A percentile compares a stretch with the other conserved stretches of the same genome.
These are phyloP conservation scores for Caenorhabditis zanzibari DNA, from an alignment of 2,888 invertebrate genomes.

Conservation along the genomic window DNA sequence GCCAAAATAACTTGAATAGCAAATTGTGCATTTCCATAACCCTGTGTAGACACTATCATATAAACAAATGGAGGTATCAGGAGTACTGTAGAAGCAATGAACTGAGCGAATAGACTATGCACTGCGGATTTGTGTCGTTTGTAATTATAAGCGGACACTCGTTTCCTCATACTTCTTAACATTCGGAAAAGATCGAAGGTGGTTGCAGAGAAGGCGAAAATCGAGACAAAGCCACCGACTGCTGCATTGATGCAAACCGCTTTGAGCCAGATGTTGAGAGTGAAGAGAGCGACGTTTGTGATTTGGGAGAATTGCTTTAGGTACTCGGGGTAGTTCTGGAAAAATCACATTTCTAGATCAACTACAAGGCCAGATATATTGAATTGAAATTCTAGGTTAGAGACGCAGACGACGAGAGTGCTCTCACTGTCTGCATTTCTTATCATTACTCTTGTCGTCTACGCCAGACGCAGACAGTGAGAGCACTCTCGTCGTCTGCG, in stretches of 20 bases:
- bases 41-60: conserved; percentile 1
- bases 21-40: not conserved
- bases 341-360: too few species aligned
- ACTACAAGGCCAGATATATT: too few species aligned
- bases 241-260: not conserved
- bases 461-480: too few species aligned
- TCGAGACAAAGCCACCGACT: not conserved
- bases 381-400: not conserved
- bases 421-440: too few species aligned
- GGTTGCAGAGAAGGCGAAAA: conserved; percentile 17
- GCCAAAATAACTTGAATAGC: conserved; percentile 4
- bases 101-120: conserved; percentile 35
- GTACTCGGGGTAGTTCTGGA: conserved; percentile 31
- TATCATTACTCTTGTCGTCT: too few species aligned
- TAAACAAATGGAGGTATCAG: conserved; percentile 12
- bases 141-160: conserved; percentile 23
- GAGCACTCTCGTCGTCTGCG: too few species aligned
- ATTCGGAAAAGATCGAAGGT: conserved; percentile 39
- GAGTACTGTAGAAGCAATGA: conserved; percentile 29
- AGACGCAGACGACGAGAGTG: too few species aligned
- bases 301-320: not conserved
- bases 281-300: conserved; percentile 28
- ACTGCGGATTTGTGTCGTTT: conserved; percentile 33
- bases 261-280: conserved; percentile 26
- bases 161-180: conserved; percentile 11